Conservation (phyloP, 1,140 invertebrate genomes). For the Colletes gigas region DNA sequence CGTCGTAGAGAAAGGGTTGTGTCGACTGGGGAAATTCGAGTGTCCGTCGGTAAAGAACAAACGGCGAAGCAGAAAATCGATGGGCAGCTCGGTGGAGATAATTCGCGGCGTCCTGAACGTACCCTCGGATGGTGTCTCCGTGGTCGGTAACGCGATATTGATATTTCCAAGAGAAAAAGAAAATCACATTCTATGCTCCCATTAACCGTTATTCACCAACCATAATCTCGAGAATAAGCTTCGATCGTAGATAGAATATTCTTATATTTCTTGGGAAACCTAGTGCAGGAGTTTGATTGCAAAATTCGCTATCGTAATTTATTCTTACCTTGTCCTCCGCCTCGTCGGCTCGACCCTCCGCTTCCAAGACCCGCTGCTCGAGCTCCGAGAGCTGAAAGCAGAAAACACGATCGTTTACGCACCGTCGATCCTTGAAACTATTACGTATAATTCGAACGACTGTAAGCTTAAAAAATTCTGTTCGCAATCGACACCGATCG, state of each 20-base stretch:
- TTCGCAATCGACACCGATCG: too few species aligned
- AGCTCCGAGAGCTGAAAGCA: constrained; percentile 93
- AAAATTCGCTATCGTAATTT: constrained; percentile 18
- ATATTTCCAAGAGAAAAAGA: background rate
- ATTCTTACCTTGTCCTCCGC: constrained; percentile 93
- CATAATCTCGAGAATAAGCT: too few species aligned
- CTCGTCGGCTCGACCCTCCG: constrained; percentile 93
- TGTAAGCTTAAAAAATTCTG: too few species aligned
- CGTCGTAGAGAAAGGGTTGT: background rate
- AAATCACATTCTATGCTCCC: too few species aligned
- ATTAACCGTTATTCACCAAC: too few species aligned
- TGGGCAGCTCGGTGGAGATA: constrained; percentile 21
- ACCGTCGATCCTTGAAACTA: background rate
- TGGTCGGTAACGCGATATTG: constrained; percentile 56
- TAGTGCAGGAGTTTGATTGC: background rate
- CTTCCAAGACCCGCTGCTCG: constrained; percentile 94
- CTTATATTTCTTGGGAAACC: background rate
- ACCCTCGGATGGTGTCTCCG: background rate
- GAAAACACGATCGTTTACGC: constrained; percentile 75
- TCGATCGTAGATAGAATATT: background rate
- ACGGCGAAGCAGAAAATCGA: constrained; percentile 18
- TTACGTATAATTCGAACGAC: too few species aligned
- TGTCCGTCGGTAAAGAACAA: constrained; percentile 53
- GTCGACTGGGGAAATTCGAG: background rate
- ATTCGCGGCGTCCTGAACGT: background rate